These are phyloP conservation scores for Dysdera silvatica DNA, from an alignment of 1,140 invertebrate genomes.

Conservation along the genomic window DNA sequence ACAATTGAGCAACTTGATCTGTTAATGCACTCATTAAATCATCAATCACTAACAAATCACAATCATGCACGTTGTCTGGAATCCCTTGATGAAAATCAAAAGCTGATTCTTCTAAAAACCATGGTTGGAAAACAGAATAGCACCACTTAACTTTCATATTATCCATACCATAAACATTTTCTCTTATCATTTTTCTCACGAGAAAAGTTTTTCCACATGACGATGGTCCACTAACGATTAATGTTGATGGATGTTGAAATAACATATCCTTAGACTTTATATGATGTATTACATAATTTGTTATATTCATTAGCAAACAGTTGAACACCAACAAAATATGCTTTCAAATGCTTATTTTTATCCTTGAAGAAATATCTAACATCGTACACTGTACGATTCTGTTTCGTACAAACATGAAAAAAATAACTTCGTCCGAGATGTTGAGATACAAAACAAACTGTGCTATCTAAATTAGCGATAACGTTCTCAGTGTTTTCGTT, in stretches of 20 bases:
- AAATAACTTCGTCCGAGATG: too few relatives aligned
- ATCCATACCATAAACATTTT: background rate
- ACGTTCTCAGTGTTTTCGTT: too few relatives aligned
- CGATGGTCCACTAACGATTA: background rate
- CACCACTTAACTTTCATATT: constrained; percentile 8
- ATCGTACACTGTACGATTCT: too few relatives aligned
- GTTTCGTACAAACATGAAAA: too few relatives aligned
- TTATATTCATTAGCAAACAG: too few relatives aligned
- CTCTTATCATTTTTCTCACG: constrained; percentile 13
- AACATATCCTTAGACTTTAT: too few relatives aligned
- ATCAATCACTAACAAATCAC: constrained; percentile 10
- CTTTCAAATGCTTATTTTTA: too few relatives aligned
- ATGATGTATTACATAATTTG: too few relatives aligned
- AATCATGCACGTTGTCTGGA: constrained; percentile 4
- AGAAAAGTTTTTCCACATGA: constrained; percentile 1
- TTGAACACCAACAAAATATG: too few relatives aligned
- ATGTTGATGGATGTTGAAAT: background rate
- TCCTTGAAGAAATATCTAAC: too few relatives aligned
- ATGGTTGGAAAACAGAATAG: constrained; percentile 1
- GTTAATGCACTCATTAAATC: background rate
- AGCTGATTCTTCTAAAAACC: constrained; percentile 12
- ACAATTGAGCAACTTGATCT: constrained; percentile 6
- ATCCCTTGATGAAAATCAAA: constrained; percentile 9
- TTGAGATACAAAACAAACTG: too few relatives aligned
- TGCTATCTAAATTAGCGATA: too few relatives aligned